These are phyloP conservation scores for Villa cingulata DNA, from an alignment of 2,888 invertebrate species.

Conservation along the genomic window DNA sequence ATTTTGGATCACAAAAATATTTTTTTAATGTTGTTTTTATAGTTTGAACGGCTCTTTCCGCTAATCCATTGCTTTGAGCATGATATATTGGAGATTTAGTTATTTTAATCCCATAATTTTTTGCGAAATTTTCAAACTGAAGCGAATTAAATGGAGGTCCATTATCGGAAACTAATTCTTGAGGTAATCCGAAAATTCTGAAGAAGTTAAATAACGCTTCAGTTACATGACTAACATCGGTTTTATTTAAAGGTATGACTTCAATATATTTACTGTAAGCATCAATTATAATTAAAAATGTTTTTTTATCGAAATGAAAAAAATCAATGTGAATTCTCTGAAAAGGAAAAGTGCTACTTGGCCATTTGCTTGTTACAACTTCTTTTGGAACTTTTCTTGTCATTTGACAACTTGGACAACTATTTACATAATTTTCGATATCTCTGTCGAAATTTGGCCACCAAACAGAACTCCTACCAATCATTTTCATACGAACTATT, in stretches of 20 bases:
- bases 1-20: conserved; percentile 7
- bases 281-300: conserved; percentile 24
- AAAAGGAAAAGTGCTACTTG: not conserved
- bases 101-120: conserved; percentile 11
- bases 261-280: conserved; percentile 32
- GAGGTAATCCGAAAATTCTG: conserved; percentile 17
- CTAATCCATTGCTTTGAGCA: conserved; percentile 16
- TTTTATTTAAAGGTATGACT: conserved; percentile 16
- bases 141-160: conserved; percentile 13
- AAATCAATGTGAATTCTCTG: not conserved
- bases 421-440: not conserved
- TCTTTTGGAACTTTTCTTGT: too few relatives aligned
- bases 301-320: conserved; percentile 1
- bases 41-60: conserved; percentile 15
- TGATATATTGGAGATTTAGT: conserved; percentile 17
- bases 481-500: not conserved
- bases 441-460: not conserved
- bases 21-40: conserved; percentile 16
- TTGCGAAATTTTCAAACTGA: conserved; percentile 4
- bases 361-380: not conserved
- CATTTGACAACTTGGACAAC: not conserved
- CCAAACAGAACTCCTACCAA: not conserved
- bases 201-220: conserved; percentile 13
- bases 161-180: conserved; percentile 16
- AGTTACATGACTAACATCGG: conserved; percentile 6